Evolutionary conservation across 2,797 vertebrate species (phyloP).

Genomic region (Enteromius paludinosus): DNA sequence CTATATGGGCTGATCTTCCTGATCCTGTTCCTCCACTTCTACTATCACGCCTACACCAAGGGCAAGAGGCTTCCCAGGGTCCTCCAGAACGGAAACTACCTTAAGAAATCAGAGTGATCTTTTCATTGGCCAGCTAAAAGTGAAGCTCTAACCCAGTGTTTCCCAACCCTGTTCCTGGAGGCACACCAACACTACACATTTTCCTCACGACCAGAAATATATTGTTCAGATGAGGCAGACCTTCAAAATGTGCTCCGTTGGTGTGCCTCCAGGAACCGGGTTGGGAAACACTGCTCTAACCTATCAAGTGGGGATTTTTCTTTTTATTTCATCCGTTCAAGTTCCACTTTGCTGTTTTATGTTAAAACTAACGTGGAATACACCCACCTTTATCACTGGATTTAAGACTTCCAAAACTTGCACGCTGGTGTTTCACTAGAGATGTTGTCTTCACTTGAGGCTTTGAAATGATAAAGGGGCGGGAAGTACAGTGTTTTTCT

Average conservation of each 20-base stretch:
- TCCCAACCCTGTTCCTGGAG: too few relatives aligned
- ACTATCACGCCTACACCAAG: slow-evolving; percentile 85
- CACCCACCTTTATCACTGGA: slow-evolving; percentile 48
- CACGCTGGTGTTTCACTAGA: slow-evolving; percentile 49
- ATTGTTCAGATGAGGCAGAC: too few relatives aligned
- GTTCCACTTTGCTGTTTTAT: slow-evolving; percentile 57
- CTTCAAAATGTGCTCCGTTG: too few relatives aligned
- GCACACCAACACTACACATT: too few relatives aligned
- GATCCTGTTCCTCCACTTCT: slow-evolving; percentile 85
- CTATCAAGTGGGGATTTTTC: slow-evolving; percentile 39
- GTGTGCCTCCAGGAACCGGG: too few relatives aligned
- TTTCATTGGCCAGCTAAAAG: neutral
- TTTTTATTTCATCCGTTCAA: slow-evolving; percentile 58
- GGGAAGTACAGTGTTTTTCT: slow-evolving; percentile 23
- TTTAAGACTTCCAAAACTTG: slow-evolving; percentile 36
- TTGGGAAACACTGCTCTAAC: too few relatives aligned
- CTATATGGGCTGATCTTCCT: slow-evolving; percentile 81
- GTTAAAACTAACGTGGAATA: slow-evolving; percentile 57
- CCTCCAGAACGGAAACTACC: slow-evolving; percentile 46
- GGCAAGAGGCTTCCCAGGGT: slow-evolving; percentile 82
- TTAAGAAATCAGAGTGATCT: slow-evolving; percentile 48
- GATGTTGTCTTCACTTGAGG: slow-evolving; percentile 50
- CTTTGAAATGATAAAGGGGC: slow-evolving; percentile 50
- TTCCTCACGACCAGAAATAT: too few relatives aligned
- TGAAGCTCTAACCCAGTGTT: slow-evolving; percentile 33